Evolutionary conservation across 2,113 vertebrate species (phyloP).

Genomic region (Petrocephalus zakoni): DNA sequence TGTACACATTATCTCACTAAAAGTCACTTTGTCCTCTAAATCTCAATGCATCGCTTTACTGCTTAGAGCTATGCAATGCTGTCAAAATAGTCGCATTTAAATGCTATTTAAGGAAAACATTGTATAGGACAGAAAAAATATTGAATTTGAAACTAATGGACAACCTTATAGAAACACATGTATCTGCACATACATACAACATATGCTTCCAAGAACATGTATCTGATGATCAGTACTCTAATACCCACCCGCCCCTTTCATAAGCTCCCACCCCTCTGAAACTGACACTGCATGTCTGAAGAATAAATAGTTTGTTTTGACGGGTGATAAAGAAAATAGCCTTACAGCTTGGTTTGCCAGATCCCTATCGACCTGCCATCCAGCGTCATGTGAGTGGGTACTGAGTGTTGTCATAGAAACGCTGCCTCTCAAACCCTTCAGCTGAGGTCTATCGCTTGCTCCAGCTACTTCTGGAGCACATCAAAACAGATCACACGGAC

Average conservation of each 20-base stretch:
- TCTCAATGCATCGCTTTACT: too few species aligned
- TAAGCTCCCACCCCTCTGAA: background rate
- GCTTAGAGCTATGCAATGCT: too few species aligned
- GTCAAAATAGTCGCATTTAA: too few species aligned
- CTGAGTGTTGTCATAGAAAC: constrained; percentile 56
- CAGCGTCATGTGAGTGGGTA: constrained; percentile 36
- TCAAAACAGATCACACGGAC: background rate
- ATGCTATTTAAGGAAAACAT: too few species aligned
- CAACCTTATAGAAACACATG: too few species aligned
- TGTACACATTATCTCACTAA: too few species aligned
- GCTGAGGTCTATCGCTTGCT: constrained; percentile 22
- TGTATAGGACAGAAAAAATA: too few species aligned
- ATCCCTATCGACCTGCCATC: background rate
- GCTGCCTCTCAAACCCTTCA: constrained; percentile 30
- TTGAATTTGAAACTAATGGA: too few species aligned
- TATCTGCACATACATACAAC: background rate
- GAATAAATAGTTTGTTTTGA: background rate
- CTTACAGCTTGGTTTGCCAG: background rate
- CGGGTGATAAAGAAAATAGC: background rate
- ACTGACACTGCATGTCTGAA: background rate
- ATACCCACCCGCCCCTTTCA: background rate
- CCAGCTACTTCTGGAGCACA: background rate
- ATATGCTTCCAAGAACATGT: background rate
- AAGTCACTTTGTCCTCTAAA: too few species aligned
- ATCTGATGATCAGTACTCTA: background rate